A percentile compares a stretch with the other conserved stretches of the same genome.
Evolutionary conservation across 2,113 vertebrate species (phyloP).

Genomic region (Rutilus rutilus): DNA sequence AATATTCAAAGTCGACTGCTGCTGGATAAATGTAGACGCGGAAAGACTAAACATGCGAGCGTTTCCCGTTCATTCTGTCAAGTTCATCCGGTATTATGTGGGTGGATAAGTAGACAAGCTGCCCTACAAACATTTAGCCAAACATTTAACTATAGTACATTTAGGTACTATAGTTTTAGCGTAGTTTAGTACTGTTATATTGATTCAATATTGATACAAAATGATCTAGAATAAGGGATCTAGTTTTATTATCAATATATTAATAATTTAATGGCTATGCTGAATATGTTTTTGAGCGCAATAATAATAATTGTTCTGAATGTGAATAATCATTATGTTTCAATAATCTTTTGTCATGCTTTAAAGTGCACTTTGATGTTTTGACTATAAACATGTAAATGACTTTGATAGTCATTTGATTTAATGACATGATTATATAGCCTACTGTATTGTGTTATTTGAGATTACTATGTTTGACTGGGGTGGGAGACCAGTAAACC

Average conservation of each 20-base stretch:
- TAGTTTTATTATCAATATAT: not conserved
- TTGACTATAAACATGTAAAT: not conserved
- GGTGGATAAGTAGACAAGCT: not conserved
- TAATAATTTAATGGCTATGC: not conserved
- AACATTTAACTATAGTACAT: too few species aligned
- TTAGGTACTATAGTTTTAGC: too few species aligned
- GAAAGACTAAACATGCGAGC: conserved; percentile 20
- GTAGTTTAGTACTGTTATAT: not conserved
- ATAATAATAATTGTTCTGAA: not conserved
- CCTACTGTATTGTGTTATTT: not conserved
- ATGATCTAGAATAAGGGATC: not conserved
- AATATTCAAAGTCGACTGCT: not conserved
- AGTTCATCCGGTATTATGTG: conserved; percentile 61
- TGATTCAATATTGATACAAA: not conserved
- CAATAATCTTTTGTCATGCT: not conserved
- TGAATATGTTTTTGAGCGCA: not conserved
- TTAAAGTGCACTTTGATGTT: not conserved
- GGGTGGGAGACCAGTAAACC: too few species aligned
- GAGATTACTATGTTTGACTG: too few species aligned
- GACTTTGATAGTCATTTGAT: not conserved
- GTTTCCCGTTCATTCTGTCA: conserved; percentile 64
- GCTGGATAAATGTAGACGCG: conserved; percentile 10
- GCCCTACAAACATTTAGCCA: not conserved
- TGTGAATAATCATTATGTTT: not conserved
- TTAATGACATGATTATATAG: not conserved